Evolutionary conservation across 2,888 invertebrate species (phyloP).

Genomic region (Rotaria magnacalcarata): DNA sequence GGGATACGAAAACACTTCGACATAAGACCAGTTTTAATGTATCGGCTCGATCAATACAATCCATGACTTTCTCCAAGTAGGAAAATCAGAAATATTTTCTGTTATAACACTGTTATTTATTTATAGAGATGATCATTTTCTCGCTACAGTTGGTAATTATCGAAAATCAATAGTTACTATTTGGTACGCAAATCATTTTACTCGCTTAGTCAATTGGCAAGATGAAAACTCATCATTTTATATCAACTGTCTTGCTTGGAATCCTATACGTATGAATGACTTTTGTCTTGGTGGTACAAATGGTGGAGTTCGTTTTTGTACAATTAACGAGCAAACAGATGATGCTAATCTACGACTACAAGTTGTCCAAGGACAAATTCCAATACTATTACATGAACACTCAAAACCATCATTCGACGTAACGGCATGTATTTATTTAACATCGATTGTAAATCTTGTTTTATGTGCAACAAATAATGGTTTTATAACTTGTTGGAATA

Average conservation of each 20-base stretch:
- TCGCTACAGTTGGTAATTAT: constrained; percentile 45
- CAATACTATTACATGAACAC: constrained; percentile 47
- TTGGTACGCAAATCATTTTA: constrained; percentile 43
- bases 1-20: not conserved
- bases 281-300: constrained; percentile 55
- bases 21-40: not conserved
- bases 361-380: constrained; percentile 56
- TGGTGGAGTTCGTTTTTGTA: constrained; percentile 55
- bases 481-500: constrained; percentile 57
- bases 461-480: constrained; percentile 54
- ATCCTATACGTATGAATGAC: constrained; percentile 50
- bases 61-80: not conserved
- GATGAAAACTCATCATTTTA: not conserved
- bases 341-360: constrained; percentile 44
- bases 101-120: constrained; percentile 20
- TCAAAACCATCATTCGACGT: constrained; percentile 50
- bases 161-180: constrained; percentile 39
- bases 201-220: constrained; percentile 14
- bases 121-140: constrained; percentile 46
- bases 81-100: not conserved
- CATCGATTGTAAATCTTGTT: constrained; percentile 53
- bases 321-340: constrained; percentile 52
- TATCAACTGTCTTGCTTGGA: constrained; percentile 43
- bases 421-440: constrained; percentile 54
- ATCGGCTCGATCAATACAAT: not conserved